These are phyloP conservation scores for Camelus dromedarius DNA, from an alignment of 2,113 vertebrate species.

Conservation along the genomic window DNA sequence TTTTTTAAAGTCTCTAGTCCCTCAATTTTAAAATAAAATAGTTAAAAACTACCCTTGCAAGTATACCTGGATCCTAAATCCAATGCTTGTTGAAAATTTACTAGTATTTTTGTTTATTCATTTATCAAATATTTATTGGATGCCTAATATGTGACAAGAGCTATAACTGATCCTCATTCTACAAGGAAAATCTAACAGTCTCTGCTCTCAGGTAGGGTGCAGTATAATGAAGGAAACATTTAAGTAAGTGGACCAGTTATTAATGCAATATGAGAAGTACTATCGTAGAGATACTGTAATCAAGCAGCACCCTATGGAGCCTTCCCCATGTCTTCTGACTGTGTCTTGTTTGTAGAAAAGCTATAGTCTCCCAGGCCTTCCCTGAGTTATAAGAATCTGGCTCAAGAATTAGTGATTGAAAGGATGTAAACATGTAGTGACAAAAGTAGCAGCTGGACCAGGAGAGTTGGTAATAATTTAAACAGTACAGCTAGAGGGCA, in stretches of 20 bases:
- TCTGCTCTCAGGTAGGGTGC: not conserved
- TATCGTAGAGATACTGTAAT: too few species aligned
- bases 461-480: too few species aligned
- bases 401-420: too few species aligned
- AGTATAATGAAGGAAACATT: not conserved
- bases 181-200: not conserved
- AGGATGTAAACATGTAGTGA: too few species aligned
- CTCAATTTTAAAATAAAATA: not conserved
- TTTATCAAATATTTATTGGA: not conserved
- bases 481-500: too few species aligned
- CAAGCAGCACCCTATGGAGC: too few species aligned
- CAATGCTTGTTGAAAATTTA: not conserved
- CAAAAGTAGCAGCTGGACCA: too few species aligned
- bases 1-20: not conserved
- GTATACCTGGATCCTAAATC: not conserved
- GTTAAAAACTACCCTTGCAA: not conserved
- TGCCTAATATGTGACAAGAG: not conserved
- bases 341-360: too few species aligned
- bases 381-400: too few species aligned
- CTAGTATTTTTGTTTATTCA: not conserved
- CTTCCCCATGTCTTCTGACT: too few species aligned
- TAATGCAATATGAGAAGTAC: not conserved
- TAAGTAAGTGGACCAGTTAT: not conserved
- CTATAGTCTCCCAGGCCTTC: too few species aligned
- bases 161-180: not conserved